Base-by-base conservation (phyloP, 2,113 vertebrate genomes). In the Labrus mixtus region DNA sequence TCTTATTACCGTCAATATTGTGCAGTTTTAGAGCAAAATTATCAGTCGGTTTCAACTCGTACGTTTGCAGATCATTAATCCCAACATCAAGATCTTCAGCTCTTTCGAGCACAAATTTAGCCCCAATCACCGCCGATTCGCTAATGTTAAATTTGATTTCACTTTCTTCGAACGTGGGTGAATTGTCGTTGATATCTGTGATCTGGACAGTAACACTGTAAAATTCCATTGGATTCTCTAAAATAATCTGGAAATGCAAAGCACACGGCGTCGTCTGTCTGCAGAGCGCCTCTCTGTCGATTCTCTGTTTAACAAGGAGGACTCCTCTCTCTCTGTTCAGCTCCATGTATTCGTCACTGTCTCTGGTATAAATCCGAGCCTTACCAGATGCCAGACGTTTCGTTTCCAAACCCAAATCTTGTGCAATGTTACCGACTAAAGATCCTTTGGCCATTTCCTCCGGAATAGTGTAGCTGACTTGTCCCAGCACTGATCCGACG, bases 401-500 rank as follows among this genome's bases (percentile, higher is more conserved):
- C 10, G 90, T 37, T 53, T 94, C 64, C 3, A 95, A 57, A 23
- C 91, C 92, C 13, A 96, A 82, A 77, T 95, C 93, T 5, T 91
- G 88, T 16, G 90, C 87, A 41, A 95, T 85, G 48, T 90, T 86
- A 20, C 95, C 94, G 1, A 95, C 80, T 11, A 95, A 85, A 13
- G 92, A 93, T 4, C 92, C 94, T 82, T 79, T 93, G 0, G 89
- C 58, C 84, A 94, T 62, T 86, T 95, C 93, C 56, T 95, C 95
- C 0, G 86, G 84, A 48, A 92, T 82, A 2, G 81, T 82, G 48
- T 92, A 92, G 23, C 78, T 89, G 23, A 88, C 81, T 43, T 90
- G 90, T 1, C 80, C 84, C 0, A 36, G 6, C 0, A 78, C 82
- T 1, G 50, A 60, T 19, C 56, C 10, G 8, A 78, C 10, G 46